Base-by-base conservation (phyloP, 92 coral and sea anemone genomes). In the Micromussa lordhowensis region DNA sequence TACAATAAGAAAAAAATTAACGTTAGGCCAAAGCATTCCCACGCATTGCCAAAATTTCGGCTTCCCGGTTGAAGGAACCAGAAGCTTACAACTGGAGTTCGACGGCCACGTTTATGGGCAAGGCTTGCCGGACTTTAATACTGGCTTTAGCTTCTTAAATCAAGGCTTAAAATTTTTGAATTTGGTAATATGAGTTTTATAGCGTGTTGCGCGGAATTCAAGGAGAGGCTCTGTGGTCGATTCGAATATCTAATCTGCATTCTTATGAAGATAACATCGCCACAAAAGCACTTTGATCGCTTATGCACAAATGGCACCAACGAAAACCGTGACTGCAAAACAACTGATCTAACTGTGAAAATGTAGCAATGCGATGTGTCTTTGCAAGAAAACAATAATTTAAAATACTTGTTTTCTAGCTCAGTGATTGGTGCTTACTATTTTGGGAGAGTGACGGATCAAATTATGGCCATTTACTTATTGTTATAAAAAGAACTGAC, bases 151-250 rank as follows among this genome's bases (percentile, higher is more conserved):
- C 77, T 51, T 12, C 13, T 40, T 24, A 54, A 78, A 55, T 79
- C 49, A 30, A 58, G 70, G 26, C 36, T 30, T 1, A 79, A 57
- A 11, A 21, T 57, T 57, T 21, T 22, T 34, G 63, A 79, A 82
- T 68, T 68, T 44, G 77, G 48, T 69, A 49, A 69, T 69, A 31
- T 48, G 13, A 44, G 68, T 69, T 70, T 29, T 38, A 49, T 54
- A n/a, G 12, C 22, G 26, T 35, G 51, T 14, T 73, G 51, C 36
- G 24, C 28, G 88, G 81, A 73, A 84, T 84, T 84, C 57, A 73
- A 28, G 88, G 88, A 44, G 88, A 84, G 72, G 88, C 8, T 74
- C 10, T 57, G 71, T 17, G 81, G 88, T 74, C 29, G 74, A 40
- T 40, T 28, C 35, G 19, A 21, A 84, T 74, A 57, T 30, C 21